phyloP scores from a whole-genome alignment of 2,888 invertebrate genomes.

The Drosophila ezoana region DNA sequence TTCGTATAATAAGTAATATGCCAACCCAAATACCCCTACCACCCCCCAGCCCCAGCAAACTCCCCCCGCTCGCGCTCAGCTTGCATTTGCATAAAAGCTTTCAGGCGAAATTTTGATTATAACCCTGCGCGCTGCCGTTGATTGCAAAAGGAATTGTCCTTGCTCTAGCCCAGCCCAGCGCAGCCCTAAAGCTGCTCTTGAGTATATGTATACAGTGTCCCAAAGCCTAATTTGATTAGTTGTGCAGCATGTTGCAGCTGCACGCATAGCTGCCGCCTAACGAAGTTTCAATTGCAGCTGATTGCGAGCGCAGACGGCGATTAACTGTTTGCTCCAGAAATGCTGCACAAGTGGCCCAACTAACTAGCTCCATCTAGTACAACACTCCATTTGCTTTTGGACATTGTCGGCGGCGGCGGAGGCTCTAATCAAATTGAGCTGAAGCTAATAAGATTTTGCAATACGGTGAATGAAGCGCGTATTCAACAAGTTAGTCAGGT shows the following conservation, averaged over 20 bases:
- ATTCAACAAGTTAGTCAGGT: background rate
- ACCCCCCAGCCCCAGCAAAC: too few relatives aligned
- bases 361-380: constrained; percentile 3
- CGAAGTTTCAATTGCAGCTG: constrained; percentile 47
- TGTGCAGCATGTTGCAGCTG: constrained; percentile 17
- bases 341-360: constrained; percentile 19
- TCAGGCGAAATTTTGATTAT: constrained; percentile 22
- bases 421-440: constrained; percentile 21
- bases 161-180: background rate
- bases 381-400: constrained; percentile 6
- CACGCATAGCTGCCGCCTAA: constrained; percentile 23
- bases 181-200: constrained; percentile 6
- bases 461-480: background rate
- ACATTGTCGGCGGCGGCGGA: constrained; percentile 3
- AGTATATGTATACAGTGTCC: background rate
- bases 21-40: background rate
- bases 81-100: constrained; percentile 30
- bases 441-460: constrained; percentile 3
- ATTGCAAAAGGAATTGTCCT: constrained; percentile 35
- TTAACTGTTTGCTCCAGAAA: constrained; percentile 19
- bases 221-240: constrained; percentile 34
- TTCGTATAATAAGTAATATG: constrained; percentile 45
- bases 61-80: background rate
- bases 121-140: constrained; percentile 20
- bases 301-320: constrained; percentile 31